Conservation (phyloP, 2,888 invertebrate species). For the Bhutanitis thaidina region DNA sequence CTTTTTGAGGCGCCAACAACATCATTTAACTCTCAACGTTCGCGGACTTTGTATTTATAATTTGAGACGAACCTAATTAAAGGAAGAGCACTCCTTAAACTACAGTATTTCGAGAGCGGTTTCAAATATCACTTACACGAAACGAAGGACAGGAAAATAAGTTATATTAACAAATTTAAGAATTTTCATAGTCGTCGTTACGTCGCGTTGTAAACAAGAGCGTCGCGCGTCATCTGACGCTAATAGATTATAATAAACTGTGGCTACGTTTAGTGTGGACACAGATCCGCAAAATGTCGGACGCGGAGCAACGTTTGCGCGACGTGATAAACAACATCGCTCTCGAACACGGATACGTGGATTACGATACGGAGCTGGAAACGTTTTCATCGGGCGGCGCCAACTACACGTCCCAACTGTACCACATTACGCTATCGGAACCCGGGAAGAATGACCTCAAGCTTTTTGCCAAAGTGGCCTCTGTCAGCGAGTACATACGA, state of each 20-base stretch:
- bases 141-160: no score
- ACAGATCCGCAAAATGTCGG: slow-evolving; percentile 31
- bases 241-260: not conserved
- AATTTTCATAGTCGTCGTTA: no score
- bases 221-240: not conserved
- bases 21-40: no score
- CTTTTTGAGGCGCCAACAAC: no score
- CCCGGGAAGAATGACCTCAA: slow-evolving; percentile 30
- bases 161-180: no score
- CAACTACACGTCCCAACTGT: slow-evolving; percentile 47
- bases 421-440: slow-evolving; percentile 31
- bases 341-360: slow-evolving; percentile 30
- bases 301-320: slow-evolving; percentile 31
- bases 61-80: no score
- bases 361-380: slow-evolving; percentile 31
- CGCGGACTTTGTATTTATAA: no score
- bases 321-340: slow-evolving; percentile 36
- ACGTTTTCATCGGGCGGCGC: slow-evolving; percentile 41
- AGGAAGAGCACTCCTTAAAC: no score
- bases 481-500: slow-evolving; percentile 39
- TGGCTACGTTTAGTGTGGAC: slow-evolving; percentile 1
- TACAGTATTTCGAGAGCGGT: no score
- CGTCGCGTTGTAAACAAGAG: not conserved
- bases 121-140: no score
- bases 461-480: slow-evolving; percentile 38